A percentile compares a stretch with the other conserved stretches of the same genome.
These are phyloP conservation scores for Tetramorium alpestre DNA, from an alignment of 1,140 invertebrate species.

Conservation along the genomic window DNA sequence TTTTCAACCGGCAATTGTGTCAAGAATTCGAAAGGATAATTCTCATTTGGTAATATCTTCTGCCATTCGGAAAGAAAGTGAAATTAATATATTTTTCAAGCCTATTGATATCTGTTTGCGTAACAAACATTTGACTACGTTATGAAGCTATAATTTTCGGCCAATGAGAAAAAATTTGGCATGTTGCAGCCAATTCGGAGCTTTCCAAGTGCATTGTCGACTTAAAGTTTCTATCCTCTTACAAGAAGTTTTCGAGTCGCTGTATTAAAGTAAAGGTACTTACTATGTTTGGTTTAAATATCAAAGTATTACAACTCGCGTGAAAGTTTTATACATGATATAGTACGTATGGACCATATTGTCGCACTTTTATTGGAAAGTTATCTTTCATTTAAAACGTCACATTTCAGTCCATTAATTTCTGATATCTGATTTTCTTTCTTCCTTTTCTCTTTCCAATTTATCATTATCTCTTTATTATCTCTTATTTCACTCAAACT, in stretches of 20 bases:
- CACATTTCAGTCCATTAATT: background rate
- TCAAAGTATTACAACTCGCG: background rate
- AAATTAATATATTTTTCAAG: background rate
- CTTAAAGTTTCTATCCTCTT: slow-evolving; percentile 42
- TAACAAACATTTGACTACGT: background rate
- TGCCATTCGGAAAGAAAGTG: background rate
- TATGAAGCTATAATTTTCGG: background rate
- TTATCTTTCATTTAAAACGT: background rate
- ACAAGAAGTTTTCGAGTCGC: slow-evolving; percentile 24
- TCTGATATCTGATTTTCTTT: background rate
- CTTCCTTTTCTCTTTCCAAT: background rate
- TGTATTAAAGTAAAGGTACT: slow-evolving; percentile 19
- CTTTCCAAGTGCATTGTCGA: background rate
- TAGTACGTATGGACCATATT: background rate
- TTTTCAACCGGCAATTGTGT: background rate
- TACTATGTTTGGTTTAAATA: slow-evolving; percentile 39
- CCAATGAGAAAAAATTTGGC: slow-evolving; percentile 14
- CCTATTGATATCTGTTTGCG: background rate
- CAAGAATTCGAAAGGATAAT: background rate
- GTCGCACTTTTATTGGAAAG: background rate
- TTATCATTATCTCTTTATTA: background rate
- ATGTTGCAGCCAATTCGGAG: slow-evolving; percentile 1
- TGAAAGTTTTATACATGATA: slow-evolving; percentile 10
- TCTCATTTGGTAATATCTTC: background rate
- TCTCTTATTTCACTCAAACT: background rate